Base-by-base conservation (phyloP, 2,888 invertebrate genomes). In the Drosophila demipolita region DNA sequence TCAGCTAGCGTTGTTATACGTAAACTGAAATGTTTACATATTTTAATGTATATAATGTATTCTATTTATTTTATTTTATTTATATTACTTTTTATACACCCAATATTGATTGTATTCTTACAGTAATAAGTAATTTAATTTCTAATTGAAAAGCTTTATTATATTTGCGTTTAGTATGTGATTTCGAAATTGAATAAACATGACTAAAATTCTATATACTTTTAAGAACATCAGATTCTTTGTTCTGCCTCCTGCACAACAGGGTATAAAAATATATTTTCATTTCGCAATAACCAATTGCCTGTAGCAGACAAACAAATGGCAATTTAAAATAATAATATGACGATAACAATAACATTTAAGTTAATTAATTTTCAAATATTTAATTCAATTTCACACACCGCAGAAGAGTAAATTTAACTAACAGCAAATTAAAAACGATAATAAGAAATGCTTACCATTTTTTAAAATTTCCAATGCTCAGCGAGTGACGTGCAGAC, bases 311-410 rank as follows among this genome's bases (percentile, higher is more conserved):
- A 36, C 35, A 62, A 52, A 33, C 59, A 68, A 68, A 57, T 58
- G 32, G 33, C 42, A 55, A 42, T 66, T 75, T 53, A 26, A 65
- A 62, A 26, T n/a, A 20, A 53, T 63, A 67, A 57, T 53, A 23
- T 23, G 59, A 23, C 66, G 65, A 64, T 50, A 62, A 60, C 53
- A 61, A 65, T 71, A 66, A 64, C 49, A 75, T 73, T 76, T 17
- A 61, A 68, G 58, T 73, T 62, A 71, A 80, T 80, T 73, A 68
- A 68, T 70, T 65, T 80, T 49, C 38, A 70, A 29, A 29, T 52
- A 76, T 79, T 80, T 76, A 73, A 80, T 70, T 70, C 66, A 79
- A 75, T 87, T 62, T 33, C 45, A 23, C 57, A 60, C 73, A 20
- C n/a, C 33, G 54, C 26, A 26, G 38, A 65, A 68, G 66, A 68